Percentiles rank a stretch among this genome's conserved stretches.
Conservation (phyloP, 2,797 vertebrate species). For the Margarornis squamiger region DNA sequence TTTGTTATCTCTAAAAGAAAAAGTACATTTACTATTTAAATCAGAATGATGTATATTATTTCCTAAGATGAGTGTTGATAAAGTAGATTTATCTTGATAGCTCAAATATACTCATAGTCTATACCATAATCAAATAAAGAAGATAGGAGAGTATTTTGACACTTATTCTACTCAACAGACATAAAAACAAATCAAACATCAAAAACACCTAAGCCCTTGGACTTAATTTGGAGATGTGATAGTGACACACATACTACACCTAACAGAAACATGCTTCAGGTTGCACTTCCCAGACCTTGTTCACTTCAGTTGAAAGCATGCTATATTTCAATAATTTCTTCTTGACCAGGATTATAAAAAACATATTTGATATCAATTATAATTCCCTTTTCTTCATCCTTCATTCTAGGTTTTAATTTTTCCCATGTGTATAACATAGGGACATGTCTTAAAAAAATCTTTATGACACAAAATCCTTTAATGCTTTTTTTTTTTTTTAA, state of each 20-base stretch:
- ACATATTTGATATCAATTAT: not conserved
- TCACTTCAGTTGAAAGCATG: not conserved
- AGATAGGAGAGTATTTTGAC: not conserved
- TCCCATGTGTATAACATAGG: accelerated
- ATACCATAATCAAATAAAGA: not conserved
- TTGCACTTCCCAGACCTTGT: not conserved
- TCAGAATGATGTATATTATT: not conserved
- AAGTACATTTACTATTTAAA: not conserved
- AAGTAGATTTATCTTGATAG: not conserved
- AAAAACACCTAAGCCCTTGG: not conserved
- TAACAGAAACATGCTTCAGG: not conserved
- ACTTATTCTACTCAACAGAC: not conserved
- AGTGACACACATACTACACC: not conserved
- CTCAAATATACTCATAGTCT: not conserved
- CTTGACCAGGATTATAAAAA: not conserved
- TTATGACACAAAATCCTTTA: not conserved
- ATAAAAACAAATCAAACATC: not conserved
- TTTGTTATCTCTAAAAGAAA: not conserved
- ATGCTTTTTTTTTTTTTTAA: not conserved
- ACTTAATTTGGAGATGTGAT: not conserved
- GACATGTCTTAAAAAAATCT: not conserved
- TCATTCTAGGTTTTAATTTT: not conserved
- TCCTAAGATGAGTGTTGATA: not conserved
- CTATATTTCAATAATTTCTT: not conserved
- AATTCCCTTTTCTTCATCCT: not conserved